Evolutionary conservation across 2,888 invertebrate genomes (phyloP).

Genomic region (Antheraea yamamai): DNA sequence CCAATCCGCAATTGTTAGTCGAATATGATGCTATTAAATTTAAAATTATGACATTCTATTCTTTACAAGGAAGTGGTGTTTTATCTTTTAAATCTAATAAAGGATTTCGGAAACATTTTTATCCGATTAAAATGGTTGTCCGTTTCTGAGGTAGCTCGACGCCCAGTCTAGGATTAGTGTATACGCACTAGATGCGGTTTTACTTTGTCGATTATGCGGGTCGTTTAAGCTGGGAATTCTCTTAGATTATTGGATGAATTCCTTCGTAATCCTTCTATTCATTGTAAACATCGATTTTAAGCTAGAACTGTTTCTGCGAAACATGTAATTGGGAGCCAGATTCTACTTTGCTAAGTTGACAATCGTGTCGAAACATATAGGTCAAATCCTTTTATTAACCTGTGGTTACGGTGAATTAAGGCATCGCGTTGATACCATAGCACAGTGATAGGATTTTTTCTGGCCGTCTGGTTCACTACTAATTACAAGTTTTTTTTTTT

Average conservation of each 20-base stretch:
- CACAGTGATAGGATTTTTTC: too few species aligned
- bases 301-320: too few species aligned
- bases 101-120: not conserved
- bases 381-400: too few species aligned
- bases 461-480: too few species aligned
- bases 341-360: too few species aligned
- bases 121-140: not conserved
- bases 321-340: too few species aligned
- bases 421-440: too few species aligned
- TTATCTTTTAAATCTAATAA: not conserved
- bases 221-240: not conserved
- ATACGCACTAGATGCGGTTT: not conserved
- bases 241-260: not conserved
- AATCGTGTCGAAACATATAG: too few species aligned
- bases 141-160: not conserved
- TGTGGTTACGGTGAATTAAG: too few species aligned
- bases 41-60: not conserved
- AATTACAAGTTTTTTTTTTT: too few species aligned
- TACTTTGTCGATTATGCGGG: constrained; percentile 3
- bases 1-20: not conserved
- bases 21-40: not conserved
- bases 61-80: not conserved
- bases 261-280: not conserved
- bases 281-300: too few species aligned
- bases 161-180: not conserved